Conservation (phyloP, 2,113 vertebrate genomes). For the Callithrix jacchus region DNA sequence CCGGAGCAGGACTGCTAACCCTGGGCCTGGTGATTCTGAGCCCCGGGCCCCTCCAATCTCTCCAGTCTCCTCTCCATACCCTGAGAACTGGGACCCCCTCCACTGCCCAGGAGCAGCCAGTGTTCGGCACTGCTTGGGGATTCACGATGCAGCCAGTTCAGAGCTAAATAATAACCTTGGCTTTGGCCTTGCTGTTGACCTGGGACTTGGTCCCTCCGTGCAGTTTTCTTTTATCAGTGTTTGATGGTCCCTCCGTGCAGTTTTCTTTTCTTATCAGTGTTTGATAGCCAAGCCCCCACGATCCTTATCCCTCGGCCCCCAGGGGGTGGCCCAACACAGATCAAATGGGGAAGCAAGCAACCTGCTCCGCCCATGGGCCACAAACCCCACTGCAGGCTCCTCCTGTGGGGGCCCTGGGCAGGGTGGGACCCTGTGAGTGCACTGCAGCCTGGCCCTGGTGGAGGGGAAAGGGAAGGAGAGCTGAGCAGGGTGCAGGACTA, state of each 20-base stretch:
- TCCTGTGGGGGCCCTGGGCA: not conserved
- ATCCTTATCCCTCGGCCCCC: not conserved
- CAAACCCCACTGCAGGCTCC: not conserved
- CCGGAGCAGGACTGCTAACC: not conserved
- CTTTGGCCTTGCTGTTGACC: not conserved
- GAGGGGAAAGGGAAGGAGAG: not conserved
- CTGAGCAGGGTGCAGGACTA: fast-evolving
- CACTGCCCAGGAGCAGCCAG: not conserved
- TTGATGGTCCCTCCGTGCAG: not conserved
- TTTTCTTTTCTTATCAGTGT: not conserved
- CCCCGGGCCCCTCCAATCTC: not conserved
- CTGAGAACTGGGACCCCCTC: not conserved
- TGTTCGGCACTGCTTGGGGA: not conserved
- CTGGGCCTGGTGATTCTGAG: not conserved
- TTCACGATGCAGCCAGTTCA: not conserved
- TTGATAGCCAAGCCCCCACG: not conserved
- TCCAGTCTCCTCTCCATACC: not conserved
- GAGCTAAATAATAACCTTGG: slow-evolving; percentile 68
- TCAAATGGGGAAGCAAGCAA: not conserved
- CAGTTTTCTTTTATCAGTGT: not conserved
- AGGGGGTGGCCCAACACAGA: not conserved
- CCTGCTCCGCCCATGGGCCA: not conserved
- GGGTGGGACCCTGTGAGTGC: not conserved
- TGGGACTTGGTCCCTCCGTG: not conserved
- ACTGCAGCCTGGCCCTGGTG: no score